Conservation (phyloP, 2,797 vertebrate species). For the Saxicola maurus region DNA sequence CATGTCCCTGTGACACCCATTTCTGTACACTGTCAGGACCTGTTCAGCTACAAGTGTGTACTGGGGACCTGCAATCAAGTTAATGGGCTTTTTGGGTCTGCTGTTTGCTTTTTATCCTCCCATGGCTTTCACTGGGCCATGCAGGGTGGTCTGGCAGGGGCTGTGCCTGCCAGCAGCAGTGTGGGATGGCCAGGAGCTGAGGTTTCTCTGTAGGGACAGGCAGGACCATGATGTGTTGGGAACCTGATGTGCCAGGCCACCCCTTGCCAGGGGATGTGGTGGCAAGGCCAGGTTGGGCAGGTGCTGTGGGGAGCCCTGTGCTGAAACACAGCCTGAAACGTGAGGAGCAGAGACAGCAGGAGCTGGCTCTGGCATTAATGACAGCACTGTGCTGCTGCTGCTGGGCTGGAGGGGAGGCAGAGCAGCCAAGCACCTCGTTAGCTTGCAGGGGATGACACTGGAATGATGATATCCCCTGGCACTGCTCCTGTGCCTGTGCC, state of each 20-base stretch:
- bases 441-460: not conserved
- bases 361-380: rapidly evolving
- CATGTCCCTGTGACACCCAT: rapidly evolving
- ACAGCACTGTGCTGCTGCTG: not conserved
- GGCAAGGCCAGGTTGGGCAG: not conserved
- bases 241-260: rapidly evolving
- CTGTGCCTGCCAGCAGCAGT: not conserved
- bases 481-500: not conserved
- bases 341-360: rapidly evolving
- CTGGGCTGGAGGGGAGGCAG: not conserved
- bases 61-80: not conserved
- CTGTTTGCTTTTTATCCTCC: not conserved
- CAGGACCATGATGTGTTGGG: rapidly evolving
- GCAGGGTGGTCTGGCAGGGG: not conserved
- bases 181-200: not conserved
- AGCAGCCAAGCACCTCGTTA: not conserved
- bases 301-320: rapidly evolving
- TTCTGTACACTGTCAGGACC: not conserved
- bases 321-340: rapidly evolving
- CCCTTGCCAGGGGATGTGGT: not conserved
- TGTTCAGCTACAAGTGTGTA: not conserved
- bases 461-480: not conserved
- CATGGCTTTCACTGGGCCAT: not conserved
- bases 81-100: not conserved
- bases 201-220: not conserved